Conservation (phyloP, 2,797 vertebrate species). For the Microchirus variegatus region DNA sequence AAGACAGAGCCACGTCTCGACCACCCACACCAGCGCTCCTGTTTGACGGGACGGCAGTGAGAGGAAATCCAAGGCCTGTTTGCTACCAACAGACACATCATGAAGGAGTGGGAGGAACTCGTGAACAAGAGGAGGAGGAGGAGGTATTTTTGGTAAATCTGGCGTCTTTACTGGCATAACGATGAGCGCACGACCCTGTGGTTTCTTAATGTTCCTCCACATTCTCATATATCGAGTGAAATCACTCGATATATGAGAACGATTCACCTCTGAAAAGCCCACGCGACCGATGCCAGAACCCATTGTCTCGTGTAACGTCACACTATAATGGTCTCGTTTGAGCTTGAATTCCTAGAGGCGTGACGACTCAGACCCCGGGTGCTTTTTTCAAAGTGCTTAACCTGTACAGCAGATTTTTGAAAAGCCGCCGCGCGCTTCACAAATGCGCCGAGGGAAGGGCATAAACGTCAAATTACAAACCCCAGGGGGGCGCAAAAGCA, state of each 20-base stretch:
- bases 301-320: neutral
- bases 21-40: constrained; percentile 50
- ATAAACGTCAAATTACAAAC: constrained; percentile 16
- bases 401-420: constrained; percentile 2
- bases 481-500: neutral
- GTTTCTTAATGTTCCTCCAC: constrained; percentile 36
- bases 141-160: constrained; percentile 51
- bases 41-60: constrained; percentile 49
- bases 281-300: constrained; percentile 24
- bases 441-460: constrained; percentile 3
- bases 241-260: constrained; percentile 43
- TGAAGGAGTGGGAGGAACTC: constrained; percentile 40
- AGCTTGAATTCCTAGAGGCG: neutral
- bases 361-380: neutral
- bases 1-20: constrained; percentile 32
- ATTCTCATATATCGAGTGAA: constrained; percentile 25
- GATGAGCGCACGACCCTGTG: constrained; percentile 24
- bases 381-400: neutral
- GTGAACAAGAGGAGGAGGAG: constrained; percentile 10
- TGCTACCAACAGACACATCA: constrained; percentile 51
- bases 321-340: neutral
- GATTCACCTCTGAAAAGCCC: constrained; percentile 36
- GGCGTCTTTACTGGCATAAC: constrained; percentile 53
- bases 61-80: constrained; percentile 58
- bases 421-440: neutral